Conservation (phyloP, 1,140 invertebrate species). For the Diplogasteroides magnus region DNA sequence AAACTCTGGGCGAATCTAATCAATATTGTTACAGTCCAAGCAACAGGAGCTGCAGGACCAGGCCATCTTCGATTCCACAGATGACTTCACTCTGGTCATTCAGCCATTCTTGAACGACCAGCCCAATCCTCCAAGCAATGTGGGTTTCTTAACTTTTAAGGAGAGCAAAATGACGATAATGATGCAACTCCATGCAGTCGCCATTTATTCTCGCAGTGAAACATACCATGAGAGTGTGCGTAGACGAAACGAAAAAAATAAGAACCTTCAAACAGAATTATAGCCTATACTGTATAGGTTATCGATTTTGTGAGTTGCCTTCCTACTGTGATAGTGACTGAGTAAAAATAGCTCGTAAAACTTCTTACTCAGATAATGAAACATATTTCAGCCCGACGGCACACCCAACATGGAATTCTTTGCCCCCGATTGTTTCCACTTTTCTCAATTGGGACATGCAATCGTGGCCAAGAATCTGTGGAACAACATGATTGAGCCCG, state of each 20-base stretch:
- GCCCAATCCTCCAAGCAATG: conserved; percentile 14
- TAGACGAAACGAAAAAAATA: too few species aligned
- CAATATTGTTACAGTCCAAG: neutral
- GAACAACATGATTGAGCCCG: conserved; percentile 71
- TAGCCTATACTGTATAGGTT: too few species aligned
- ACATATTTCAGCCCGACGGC: conserved; percentile 39
- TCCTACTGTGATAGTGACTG: too few species aligned
- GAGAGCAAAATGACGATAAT: too few species aligned
- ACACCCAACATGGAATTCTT: conserved; percentile 64
- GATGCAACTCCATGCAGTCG: too few species aligned
- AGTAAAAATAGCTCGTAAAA: too few species aligned
- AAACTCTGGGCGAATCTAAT: too few species aligned
- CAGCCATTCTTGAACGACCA: conserved; percentile 25
- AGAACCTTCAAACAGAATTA: too few species aligned
- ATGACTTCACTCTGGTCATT: conserved; percentile 57
- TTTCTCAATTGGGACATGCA: conserved; percentile 65
- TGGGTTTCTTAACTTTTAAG: conserved; percentile 56
- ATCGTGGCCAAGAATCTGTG: conserved; percentile 67
- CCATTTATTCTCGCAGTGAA: too few species aligned
- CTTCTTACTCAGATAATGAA: too few species aligned
- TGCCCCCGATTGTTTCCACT: conserved; percentile 69
- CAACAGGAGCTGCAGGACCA: conserved; percentile 27
- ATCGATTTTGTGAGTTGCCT: too few species aligned
- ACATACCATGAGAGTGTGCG: too few species aligned
- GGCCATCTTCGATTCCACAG: conserved; percentile 54